Percentiles rank a stretch among this genome's conserved stretches.
Conservation (phyloP, 1,140 invertebrate genomes). For the Calycopis cecrops region DNA sequence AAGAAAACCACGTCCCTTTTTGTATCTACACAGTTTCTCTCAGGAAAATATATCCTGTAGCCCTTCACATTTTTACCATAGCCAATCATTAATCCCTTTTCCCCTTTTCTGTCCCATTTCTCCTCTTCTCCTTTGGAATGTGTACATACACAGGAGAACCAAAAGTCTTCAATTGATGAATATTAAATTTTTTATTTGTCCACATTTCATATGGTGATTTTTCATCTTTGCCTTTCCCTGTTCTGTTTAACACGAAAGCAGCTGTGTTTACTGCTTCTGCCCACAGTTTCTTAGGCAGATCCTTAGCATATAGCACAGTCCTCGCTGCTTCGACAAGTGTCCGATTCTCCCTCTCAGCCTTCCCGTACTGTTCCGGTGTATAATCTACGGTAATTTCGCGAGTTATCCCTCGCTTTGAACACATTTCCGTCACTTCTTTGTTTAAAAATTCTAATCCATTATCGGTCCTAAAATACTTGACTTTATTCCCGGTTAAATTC, state of each 20-base stretch:
- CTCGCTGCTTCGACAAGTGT: slow-evolving; percentile 62
- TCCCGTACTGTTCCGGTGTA: slow-evolving; percentile 70
- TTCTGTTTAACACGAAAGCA: slow-evolving; percentile 52
- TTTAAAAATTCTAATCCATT: no score
- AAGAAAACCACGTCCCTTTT: slow-evolving; percentile 37
- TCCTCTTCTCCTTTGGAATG: slow-evolving; percentile 48
- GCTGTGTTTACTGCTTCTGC: slow-evolving; percentile 56
- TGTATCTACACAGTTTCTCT: slow-evolving; percentile 27
- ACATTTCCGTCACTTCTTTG: slow-evolving; percentile 38
- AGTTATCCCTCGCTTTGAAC: slow-evolving; percentile 34
- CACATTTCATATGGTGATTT: slow-evolving; percentile 54
- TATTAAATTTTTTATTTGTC: slow-evolving; percentile 32
- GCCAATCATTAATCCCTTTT: slow-evolving; percentile 48
- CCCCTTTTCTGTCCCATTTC: slow-evolving; percentile 48
- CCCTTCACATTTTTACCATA: slow-evolving; percentile 49
- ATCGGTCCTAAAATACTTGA: slow-evolving; percentile 51
- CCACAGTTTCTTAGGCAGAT: slow-evolving; percentile 46
- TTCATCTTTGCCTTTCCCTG: slow-evolving; percentile 37
- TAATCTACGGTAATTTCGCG: slow-evolving; percentile 57
- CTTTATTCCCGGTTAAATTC: slow-evolving; percentile 39
- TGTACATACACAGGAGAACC: slow-evolving; percentile 44
- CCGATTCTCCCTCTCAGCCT: slow-evolving; percentile 54
- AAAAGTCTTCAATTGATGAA: slow-evolving; percentile 43
- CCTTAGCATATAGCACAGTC: slow-evolving; percentile 31
- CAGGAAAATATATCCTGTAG: slow-evolving; percentile 36